phyloP scores from a whole-genome alignment of 2,797 vertebrate genomes.

The Schizopygopsis pylzovi region DNA sequence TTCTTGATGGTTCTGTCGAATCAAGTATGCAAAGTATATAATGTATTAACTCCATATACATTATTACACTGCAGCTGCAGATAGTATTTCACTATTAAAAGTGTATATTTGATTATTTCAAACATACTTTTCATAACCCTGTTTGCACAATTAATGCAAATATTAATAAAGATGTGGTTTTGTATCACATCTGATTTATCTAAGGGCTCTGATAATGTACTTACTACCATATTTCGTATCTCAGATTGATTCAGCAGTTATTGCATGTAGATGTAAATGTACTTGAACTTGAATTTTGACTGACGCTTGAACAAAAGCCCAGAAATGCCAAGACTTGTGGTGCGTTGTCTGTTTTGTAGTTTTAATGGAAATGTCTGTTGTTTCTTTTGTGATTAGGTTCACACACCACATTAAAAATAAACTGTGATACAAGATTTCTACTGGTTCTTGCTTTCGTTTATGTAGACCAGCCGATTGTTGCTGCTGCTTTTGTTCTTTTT shows the following conservation, averaged over 20 bases:
- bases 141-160: slow-evolving; percentile 52
- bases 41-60: background rate
- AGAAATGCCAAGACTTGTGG: slow-evolving; percentile 38
- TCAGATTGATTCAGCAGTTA: slow-evolving; percentile 23
- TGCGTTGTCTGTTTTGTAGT: slow-evolving; percentile 22
- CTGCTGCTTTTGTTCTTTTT: background rate
- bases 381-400: slow-evolving; percentile 21
- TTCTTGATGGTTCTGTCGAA: background rate
- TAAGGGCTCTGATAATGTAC: slow-evolving; percentile 48
- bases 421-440: slow-evolving; percentile 30
- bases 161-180: slow-evolving; percentile 25
- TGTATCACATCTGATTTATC: slow-evolving; percentile 29
- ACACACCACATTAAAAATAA: slow-evolving; percentile 20
- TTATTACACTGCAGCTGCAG: background rate
- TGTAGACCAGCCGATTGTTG: background rate
- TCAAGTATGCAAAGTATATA: background rate
- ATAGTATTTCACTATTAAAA: slow-evolving; percentile 9
- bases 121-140: background rate
- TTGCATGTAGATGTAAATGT: slow-evolving; percentile 41
- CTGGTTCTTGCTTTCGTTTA: slow-evolving; percentile 21
- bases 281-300: slow-evolving; percentile 24
- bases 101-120: background rate
- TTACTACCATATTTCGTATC: slow-evolving; percentile 29
- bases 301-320: slow-evolving; percentile 2
- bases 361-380: background rate